Conservation (phyloP, 2,113 vertebrate genomes). For the Etia nguti region DNA sequence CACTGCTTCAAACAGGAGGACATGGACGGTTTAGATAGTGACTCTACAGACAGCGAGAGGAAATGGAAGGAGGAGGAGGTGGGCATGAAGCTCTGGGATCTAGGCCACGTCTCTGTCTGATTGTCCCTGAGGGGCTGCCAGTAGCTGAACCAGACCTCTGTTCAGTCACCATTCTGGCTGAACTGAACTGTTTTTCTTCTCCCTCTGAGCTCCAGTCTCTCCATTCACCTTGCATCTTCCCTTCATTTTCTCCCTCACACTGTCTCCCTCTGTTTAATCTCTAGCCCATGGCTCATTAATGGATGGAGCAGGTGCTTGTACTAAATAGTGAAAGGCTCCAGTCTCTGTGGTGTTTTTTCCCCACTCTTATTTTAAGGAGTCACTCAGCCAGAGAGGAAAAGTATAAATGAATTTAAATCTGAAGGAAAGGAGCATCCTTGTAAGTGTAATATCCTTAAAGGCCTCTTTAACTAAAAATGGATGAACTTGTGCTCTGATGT, state of each 20-base stretch:
- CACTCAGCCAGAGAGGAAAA: not conserved
- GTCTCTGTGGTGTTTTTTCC: not conserved
- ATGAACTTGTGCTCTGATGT: not conserved
- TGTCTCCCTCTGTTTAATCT: not conserved
- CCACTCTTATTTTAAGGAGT: not conserved
- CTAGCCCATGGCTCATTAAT: not conserved
- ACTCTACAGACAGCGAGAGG: slow-evolving; percentile 9
- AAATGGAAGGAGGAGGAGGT: not conserved
- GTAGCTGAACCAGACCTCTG: slow-evolving; percentile 33
- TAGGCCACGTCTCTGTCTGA: slow-evolving; percentile 36
- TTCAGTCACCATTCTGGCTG: slow-evolving; percentile 16
- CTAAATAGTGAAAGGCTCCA: not conserved
- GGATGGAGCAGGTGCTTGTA: slow-evolving; percentile 13
- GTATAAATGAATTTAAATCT: not conserved
- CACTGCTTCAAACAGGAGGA: slow-evolving; percentile 2
- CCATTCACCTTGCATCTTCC: not conserved
- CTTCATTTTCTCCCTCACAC: not conserved
- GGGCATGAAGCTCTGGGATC: slow-evolving; percentile 4
- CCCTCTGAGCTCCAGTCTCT: not conserved
- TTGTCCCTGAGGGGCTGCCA: slow-evolving; percentile 22
- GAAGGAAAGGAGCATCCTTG: not conserved
- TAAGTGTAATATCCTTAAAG: not conserved
- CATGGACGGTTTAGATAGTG: not conserved
- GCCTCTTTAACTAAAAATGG: not conserved
- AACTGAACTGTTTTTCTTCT: not conserved